Conservation (phyloP, 2,888 invertebrate species). For the Aplocera efformata region DNA sequence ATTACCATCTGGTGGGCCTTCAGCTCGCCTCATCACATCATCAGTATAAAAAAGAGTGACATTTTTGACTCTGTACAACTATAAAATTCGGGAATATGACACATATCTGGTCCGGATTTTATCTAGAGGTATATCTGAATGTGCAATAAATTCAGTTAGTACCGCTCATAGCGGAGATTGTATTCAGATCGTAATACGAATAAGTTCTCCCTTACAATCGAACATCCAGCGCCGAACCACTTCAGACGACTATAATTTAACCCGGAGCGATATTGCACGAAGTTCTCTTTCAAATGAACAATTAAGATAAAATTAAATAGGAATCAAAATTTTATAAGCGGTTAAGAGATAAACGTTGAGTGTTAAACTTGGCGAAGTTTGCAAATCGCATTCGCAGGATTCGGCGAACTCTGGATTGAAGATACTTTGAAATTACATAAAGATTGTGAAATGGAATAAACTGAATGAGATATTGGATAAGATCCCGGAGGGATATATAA, state of each 20-base stretch:
- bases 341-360: slow-evolving; percentile 71
- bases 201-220: slow-evolving; percentile 10
- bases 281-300: slow-evolving; percentile 67
- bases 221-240: slow-evolving; percentile 24
- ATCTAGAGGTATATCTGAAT: no score
- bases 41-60: no score
- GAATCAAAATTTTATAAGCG: slow-evolving; percentile 76
- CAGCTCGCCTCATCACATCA: no score
- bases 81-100: no score
- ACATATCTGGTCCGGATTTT: no score
- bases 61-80: no score
- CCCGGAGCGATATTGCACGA: slow-evolving; percentile 56
- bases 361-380: slow-evolving; percentile 68
- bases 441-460: slow-evolving; percentile 13
- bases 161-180: no score
- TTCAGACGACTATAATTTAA: slow-evolving; percentile 39
- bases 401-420: slow-evolving; percentile 27
- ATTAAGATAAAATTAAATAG: slow-evolving; percentile 75
- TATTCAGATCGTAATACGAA: no score
- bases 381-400: slow-evolving; percentile 44
- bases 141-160: no score
- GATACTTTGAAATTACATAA: slow-evolving; percentile 27
- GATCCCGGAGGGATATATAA: no score
- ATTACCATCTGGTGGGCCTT: no score
- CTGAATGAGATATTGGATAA: slow-evolving; percentile 12